Conservation (phyloP, 1,140 invertebrate species). For the Dysdera silvatica region DNA sequence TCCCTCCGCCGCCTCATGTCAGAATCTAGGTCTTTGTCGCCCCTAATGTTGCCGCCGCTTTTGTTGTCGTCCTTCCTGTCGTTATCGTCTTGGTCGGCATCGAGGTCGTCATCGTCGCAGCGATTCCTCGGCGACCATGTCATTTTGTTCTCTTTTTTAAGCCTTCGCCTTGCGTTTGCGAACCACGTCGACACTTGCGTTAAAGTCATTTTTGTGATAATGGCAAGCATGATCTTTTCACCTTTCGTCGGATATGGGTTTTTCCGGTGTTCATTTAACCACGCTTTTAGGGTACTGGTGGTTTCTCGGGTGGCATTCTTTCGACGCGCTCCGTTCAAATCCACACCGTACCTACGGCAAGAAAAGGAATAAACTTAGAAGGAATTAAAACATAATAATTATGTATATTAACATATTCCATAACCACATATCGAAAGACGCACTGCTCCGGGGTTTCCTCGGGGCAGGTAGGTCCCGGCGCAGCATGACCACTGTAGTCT, state of each 20-base stretch:
- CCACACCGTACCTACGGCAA: slow-evolving; percentile 72
- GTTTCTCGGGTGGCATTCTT: slow-evolving; percentile 98
- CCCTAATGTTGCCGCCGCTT: neutral
- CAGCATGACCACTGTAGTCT: no score
- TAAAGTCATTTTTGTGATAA: slow-evolving; percentile 54
- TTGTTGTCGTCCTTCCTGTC: slow-evolving; percentile 19
- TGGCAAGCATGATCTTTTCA: slow-evolving; percentile 55
- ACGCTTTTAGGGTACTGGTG: slow-evolving; percentile 88
- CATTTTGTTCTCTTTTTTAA: slow-evolving; percentile 58
- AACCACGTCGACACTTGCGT: slow-evolving; percentile 57
- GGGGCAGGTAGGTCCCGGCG: no score
- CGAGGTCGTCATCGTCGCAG: slow-evolving; percentile 45
- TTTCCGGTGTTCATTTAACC: slow-evolving; percentile 84
- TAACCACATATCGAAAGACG: no score
- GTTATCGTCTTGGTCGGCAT: slow-evolving; percentile 26
- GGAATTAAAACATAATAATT: no score
- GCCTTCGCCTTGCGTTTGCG: slow-evolving; percentile 49
- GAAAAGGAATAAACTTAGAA: no score
- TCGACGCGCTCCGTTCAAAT: slow-evolving; percentile 73
- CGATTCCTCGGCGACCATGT: slow-evolving; percentile 51
- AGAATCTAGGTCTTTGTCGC: slow-evolving; percentile 7
- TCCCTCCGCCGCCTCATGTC: slow-evolving; percentile 17
- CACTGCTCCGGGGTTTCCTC: no score
- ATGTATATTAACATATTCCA: no score
- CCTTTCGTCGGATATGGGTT: slow-evolving; percentile 59